Evolutionary conservation across 2,797 vertebrate species (phyloP).

Genomic region (Myotis vivesi): DNA sequence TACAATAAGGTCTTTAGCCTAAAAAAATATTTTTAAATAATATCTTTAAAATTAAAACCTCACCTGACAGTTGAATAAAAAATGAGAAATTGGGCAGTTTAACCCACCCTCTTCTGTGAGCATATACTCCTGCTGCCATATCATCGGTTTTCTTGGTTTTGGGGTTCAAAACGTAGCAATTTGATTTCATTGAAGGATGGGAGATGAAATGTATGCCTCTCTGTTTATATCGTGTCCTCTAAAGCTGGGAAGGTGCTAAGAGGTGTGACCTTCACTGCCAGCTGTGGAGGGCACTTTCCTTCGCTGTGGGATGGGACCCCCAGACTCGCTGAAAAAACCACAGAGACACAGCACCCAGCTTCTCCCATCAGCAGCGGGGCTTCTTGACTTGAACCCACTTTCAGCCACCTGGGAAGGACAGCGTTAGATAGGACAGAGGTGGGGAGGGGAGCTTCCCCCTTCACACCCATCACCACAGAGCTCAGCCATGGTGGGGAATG

Average conservation of each 20-base stretch:
- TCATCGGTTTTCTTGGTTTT: conserved; percentile 1
- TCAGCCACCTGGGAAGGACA: background rate
- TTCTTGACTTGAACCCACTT: background rate
- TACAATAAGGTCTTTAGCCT: conserved; percentile 54
- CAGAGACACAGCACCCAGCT: background rate
- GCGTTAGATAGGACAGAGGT: background rate
- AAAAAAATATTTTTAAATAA: conserved; percentile 41
- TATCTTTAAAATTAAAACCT: conserved; percentile 56
- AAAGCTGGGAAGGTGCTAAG: background rate
- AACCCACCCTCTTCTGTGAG: background rate
- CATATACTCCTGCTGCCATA: background rate
- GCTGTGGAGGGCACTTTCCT: background rate
- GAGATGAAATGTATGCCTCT: background rate
- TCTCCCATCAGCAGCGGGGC: background rate
- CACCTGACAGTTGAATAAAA: background rate
- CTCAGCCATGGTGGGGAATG: background rate
- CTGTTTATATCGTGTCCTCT: background rate
- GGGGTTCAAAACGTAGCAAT: background rate
- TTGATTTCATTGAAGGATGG: background rate
- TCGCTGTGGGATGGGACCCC: background rate
- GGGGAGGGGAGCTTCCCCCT: background rate
- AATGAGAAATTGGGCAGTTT: conserved; percentile 26
- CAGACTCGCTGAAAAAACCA: background rate
- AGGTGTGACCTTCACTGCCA: background rate
- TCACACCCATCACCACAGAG: background rate